phyloP scores from a whole-genome alignment of 2,113 vertebrate genomes.

The Catharus fuscescens region DNA sequence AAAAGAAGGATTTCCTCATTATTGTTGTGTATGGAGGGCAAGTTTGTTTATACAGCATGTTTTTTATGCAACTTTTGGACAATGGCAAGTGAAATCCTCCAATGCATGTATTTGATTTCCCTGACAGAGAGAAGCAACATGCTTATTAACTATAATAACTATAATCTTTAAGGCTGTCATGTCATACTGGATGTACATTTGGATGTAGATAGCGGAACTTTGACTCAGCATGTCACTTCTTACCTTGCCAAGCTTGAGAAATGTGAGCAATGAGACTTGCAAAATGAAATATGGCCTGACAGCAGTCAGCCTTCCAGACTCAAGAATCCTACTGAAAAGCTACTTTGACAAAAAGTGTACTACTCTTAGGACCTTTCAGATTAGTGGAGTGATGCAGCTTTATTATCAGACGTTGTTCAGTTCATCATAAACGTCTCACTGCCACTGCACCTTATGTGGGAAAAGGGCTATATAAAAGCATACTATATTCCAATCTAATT shows the following conservation, averaged over 20 bases:
- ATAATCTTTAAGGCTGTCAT: not conserved
- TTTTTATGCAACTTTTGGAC: not conserved
- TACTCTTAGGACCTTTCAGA: conserved; percentile 1
- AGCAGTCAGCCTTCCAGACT: not conserved
- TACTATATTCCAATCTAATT: conserved; percentile 32
- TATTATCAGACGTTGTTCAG: conserved; percentile 26
- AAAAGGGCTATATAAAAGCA: not conserved
- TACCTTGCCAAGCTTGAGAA: conserved; percentile 13
- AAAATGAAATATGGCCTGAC: conserved; percentile 29
- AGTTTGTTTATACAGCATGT: not conserved
- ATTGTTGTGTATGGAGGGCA: not conserved
- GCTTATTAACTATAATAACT: not conserved
- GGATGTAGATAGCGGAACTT: not conserved
- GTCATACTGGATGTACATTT: not conserved
- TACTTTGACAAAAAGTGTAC: not conserved
- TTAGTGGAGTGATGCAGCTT: conserved; percentile 36
- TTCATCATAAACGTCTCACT: conserved; percentile 4
- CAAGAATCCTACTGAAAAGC: not conserved
- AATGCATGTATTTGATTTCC: not conserved
- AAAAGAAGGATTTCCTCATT: not conserved
- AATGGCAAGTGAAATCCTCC: not conserved
- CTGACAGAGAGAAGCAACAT: not conserved
- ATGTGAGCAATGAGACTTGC: not conserved
- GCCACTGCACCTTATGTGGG: not conserved
- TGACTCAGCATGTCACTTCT: conserved; percentile 17